Base-by-base conservation (phyloP, 2,888 invertebrate genomes). In the Lathronympha strigana region DNA sequence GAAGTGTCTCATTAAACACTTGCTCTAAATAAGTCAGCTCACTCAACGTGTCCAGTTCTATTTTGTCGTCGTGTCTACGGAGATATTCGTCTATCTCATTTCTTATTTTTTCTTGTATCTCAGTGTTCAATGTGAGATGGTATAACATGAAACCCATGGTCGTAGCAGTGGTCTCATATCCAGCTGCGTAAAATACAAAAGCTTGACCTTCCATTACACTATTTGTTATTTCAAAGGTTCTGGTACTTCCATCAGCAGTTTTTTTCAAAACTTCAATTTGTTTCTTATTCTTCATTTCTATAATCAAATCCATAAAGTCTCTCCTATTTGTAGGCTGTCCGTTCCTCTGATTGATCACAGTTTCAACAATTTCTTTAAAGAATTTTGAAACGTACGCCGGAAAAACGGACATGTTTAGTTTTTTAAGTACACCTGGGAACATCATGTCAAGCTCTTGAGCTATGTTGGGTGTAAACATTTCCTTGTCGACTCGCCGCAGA, bases 161-260 rank as follows among this genome's bases (percentile, higher is more conserved):
- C 0, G 81, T 80, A 1, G 90, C 81, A 0, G 86, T 83, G 9
- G 88, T 88, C 68, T 88, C 89, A 58, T 83, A 87, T 0, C 91
- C 90, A 1, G 83, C 90, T 1, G 82, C 70, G 64, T 81, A 84
- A 72, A 86, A 86, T 40, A 84, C 64, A 40, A 83, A 77, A 2
- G 80, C 77, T 61, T 84, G 83, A 4, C 82, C 77, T 4, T 76
- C 74, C 28, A 82, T 76, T 4, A 78, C 60, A 15, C 73, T 73
- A 11, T 81, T 76, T 1, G 78, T 77, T 4, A 79, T 67, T n/a
- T 79, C 73, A 8, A 58, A 67, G 31, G 15, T 71, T 69, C 66
- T 0, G 69, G 71, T 9, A 69, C 38, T 13, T 33, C 21, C 21
- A 28, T 33, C 33, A 19, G 13, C 4, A 19, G 13, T 6, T n/a